Base-by-base conservation (phyloP, 1,140 invertebrate species). In the Plodia interpunctella region DNA sequence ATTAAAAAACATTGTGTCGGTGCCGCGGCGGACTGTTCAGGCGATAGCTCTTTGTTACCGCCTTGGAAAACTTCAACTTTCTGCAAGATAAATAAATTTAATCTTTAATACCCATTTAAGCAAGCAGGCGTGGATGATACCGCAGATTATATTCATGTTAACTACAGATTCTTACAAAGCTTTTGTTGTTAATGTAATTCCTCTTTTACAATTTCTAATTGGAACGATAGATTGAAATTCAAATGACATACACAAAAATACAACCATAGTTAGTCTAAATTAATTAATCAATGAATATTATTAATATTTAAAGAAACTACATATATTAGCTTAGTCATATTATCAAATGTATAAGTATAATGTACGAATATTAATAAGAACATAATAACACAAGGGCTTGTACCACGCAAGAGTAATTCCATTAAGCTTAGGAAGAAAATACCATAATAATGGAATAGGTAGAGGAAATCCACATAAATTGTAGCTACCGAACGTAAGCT, bases 41-140 rank as follows among this genome's bases (percentile, higher is more conserved):
- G 52, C 63, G 57, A 62, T 52, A 63, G 56, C 62, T 70, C 78
- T 79, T 79, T 76, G 74, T 83, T 74, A 63, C 62, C 58, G 65
- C 59, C 62, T 66, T 65, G 70, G 63, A 54, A 71, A 76, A 77
- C 54, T 79, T 69, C 55, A 55, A 78, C 74, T 82, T 79, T 80
- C 65, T 59, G 52, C 57, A 72, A 77, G 72, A 83, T 82, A 83
- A 78, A 83, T 83, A 80, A 32, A 77, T 80, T 82, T 80, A 80
- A 84, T 82, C 74, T 80, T 78, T 79, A 80, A 82, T 81, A 72
- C 57, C 73, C 69, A 76, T 84, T 82, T 80, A 79, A 78, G 70
- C 72, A 76, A 76, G 70, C 67, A 57, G 70, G 65, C 66, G 68
- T 68, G 68, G 67, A 64, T 71, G 55, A 69, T 70, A 64, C 70